phyloP scores from a whole-genome alignment of 1,140 invertebrate species.

The Macrostomum lignano region DNA sequence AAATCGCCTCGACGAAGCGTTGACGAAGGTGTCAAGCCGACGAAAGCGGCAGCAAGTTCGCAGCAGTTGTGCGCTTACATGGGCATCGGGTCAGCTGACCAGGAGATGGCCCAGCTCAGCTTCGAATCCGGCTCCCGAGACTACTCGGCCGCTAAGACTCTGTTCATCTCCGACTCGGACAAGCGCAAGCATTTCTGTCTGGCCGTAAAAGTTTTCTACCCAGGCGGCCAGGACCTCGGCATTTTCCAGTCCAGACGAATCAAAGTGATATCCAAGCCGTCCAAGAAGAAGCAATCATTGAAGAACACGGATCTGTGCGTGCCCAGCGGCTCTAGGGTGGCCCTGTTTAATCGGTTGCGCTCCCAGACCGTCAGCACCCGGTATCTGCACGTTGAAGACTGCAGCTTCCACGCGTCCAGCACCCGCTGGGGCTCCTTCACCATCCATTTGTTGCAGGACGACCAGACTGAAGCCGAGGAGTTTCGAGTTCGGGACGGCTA shows the following conservation, averaged over 20 bases:
- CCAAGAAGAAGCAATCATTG: constrained; percentile 95
- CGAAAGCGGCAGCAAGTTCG: too few species aligned
- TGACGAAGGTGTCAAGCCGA: too few species aligned
- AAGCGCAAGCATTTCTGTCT: constrained; percentile 98
- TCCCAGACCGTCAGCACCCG: constrained; percentile 94
- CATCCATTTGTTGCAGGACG: constrained; percentile 82
- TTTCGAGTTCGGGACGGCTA: constrained; percentile 87
- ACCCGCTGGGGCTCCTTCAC: constrained; percentile 99
- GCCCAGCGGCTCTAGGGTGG: constrained; percentile 90
- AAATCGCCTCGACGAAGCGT: too few species aligned
- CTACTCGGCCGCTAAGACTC: constrained; percentile 93
- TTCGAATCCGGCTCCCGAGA: constrained; percentile 58
- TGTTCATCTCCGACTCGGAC: constrained; percentile 95
- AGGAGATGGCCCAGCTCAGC: constrained; percentile 93
- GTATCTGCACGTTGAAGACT: constrained; percentile 95
- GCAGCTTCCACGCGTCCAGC: constrained; percentile 91
- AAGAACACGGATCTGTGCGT: constrained; percentile 98
- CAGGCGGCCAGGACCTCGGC: constrained; percentile 84
- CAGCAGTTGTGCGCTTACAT: too few species aligned
- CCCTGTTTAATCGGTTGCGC: constrained; percentile 82
- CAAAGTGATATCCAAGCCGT: constrained; percentile 98
- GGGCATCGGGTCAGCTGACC: constrained; percentile 59
- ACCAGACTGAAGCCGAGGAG: constrained; percentile 84
- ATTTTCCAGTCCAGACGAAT: constrained; percentile 92
- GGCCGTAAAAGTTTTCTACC: constrained; percentile 93